A percentile compares a stretch with the other conserved stretches of the same genome.
Conservation (phyloP, 2,888 invertebrate genomes). For the Tiphia femorata region DNA sequence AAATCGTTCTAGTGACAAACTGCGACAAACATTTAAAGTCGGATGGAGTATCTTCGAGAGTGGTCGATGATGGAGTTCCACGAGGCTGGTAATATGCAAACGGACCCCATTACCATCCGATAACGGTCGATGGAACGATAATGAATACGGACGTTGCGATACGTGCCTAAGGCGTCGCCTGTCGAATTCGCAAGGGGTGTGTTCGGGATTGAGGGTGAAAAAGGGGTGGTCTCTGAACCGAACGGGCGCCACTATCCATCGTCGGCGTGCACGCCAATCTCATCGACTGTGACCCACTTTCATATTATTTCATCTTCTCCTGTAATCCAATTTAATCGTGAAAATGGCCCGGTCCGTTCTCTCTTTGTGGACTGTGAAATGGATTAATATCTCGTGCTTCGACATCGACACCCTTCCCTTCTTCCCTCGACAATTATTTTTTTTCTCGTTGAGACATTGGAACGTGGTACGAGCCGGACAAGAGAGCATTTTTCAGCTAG, state of each 20-base stretch:
- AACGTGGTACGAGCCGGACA: too few relatives aligned
- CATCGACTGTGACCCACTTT: conserved; percentile 32
- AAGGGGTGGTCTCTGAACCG: conserved; percentile 12
- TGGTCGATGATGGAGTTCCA: conserved; percentile 35
- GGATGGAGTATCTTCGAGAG: too few relatives aligned
- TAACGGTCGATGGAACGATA: conserved; percentile 34
- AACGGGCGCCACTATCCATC: conserved; percentile 1
- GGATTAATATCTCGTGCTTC: conserved; percentile 11
- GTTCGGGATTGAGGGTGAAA: too few relatives aligned
- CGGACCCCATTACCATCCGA: conserved; percentile 21
- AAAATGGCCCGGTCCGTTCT: conserved; percentile 8
- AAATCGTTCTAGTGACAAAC: too few relatives aligned
- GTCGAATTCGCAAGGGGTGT: too few relatives aligned
- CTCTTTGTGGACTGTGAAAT: conserved; percentile 9
- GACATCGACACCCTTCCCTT: too few relatives aligned
- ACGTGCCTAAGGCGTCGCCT: conserved; percentile 10
- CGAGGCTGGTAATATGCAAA: conserved; percentile 34
- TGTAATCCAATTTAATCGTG: conserved; percentile 33
- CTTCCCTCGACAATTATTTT: too few relatives aligned
- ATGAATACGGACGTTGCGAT: conserved; percentile 22
- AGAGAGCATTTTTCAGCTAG: too few relatives aligned
- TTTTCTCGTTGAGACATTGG: too few relatives aligned
- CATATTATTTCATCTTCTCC: conserved; percentile 21
- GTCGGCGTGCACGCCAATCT: conserved; percentile 11
- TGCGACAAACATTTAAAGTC: too few relatives aligned